Evolutionary conservation across 2,888 invertebrate species (phyloP).

Genomic region (Drosophila rellima): DNA sequence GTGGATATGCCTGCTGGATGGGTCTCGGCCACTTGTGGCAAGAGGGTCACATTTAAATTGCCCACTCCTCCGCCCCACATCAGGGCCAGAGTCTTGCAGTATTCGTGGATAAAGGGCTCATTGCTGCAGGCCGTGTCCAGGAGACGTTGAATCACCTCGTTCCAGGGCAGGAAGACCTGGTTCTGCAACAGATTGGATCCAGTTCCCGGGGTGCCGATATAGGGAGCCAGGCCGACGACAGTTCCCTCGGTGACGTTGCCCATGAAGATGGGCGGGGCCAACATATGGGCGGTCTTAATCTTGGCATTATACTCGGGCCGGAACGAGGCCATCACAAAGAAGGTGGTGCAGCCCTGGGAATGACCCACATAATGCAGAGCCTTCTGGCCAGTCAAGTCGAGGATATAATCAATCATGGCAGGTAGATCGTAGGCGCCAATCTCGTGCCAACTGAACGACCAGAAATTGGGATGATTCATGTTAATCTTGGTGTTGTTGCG

Average conservation of each 20-base stretch:
- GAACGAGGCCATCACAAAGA: slow-evolving; percentile 86
- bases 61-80: slow-evolving; percentile 72
- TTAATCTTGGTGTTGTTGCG: slow-evolving; percentile 86
- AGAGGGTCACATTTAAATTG: slow-evolving; percentile 76
- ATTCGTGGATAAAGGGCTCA: slow-evolving; percentile 53
- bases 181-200: slow-evolving; percentile 63
- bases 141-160: slow-evolving; percentile 67
- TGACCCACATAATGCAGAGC: slow-evolving; percentile 88
- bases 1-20: slow-evolving; percentile 83
- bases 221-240: slow-evolving; percentile 84
- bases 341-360: slow-evolving; percentile 87
- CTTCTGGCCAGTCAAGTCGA: slow-evolving; percentile 85
- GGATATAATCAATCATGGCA: slow-evolving; percentile 88
- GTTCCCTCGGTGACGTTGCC: slow-evolving; percentile 86
- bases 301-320: slow-evolving; percentile 86
- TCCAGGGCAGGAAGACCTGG: slow-evolving; percentile 87
- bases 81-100: slow-evolving; percentile 68
- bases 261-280: slow-evolving; percentile 90
- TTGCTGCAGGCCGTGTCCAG: slow-evolving; percentile 75
- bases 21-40: slow-evolving; percentile 75
- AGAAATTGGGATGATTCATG: slow-evolving; percentile 75
- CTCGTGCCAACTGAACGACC: slow-evolving; percentile 88
- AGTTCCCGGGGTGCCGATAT: slow-evolving; percentile 68
- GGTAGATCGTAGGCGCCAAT: slow-evolving; percentile 87
- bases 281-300: slow-evolving; percentile 85